Conservation (phyloP, 2,113 vertebrate species). For the Taurulus bubalis region DNA sequence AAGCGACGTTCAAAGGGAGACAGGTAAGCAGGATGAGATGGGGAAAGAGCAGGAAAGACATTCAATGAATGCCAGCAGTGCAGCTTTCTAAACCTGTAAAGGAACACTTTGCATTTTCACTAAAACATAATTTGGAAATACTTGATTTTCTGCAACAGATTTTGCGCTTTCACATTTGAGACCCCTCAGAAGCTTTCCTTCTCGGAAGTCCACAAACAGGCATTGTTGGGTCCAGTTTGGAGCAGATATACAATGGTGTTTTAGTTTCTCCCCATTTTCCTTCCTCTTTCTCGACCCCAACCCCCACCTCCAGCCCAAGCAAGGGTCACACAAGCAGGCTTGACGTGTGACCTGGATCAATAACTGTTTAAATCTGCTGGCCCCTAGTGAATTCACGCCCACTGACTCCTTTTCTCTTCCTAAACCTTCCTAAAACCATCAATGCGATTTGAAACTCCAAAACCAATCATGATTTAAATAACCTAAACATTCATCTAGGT, state of each 20-base stretch:
- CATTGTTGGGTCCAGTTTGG: slow-evolving; percentile 32
- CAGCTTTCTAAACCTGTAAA: not conserved
- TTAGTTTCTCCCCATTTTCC: slow-evolving; percentile 57
- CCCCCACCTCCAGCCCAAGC: slow-evolving; percentile 57
- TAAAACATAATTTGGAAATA: not conserved
- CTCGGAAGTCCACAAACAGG: not conserved
- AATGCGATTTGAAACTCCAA: slow-evolving; percentile 21
- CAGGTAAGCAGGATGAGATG: slow-evolving; percentile 80
- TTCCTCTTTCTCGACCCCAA: slow-evolving; percentile 50
- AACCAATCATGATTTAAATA: slow-evolving; percentile 2
- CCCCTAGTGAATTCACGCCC: slow-evolving; percentile 75
- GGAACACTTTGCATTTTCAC: not conserved
- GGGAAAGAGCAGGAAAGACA: not conserved
- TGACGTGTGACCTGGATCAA: slow-evolving; percentile 85
- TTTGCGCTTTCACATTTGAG: not conserved
- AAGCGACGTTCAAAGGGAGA: slow-evolving; percentile 95
- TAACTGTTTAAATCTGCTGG: slow-evolving; percentile 84
- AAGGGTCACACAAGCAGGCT: slow-evolving; percentile 79
- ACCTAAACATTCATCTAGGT: not conserved
- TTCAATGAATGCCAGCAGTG: not conserved
- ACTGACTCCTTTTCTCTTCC: slow-evolving; percentile 39
- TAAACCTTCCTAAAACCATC: slow-evolving; percentile 34
- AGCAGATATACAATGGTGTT: slow-evolving; percentile 50
- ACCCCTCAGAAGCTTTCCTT: not conserved
- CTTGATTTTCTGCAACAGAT: not conserved